phyloP scores from a whole-genome alignment of 2,797 vertebrate species.

The Gallinago stenura region DNA sequence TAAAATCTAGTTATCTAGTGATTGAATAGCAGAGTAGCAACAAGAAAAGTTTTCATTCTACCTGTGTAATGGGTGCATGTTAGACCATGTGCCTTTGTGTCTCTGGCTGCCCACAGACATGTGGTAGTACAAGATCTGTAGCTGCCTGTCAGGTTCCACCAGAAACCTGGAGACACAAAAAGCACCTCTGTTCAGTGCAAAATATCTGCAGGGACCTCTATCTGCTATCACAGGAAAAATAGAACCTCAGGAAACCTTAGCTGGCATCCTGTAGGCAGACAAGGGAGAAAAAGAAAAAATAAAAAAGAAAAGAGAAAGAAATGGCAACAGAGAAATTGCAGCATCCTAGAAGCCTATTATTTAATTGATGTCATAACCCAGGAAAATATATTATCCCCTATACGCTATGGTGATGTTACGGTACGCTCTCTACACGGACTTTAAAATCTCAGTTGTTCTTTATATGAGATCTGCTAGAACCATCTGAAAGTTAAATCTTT shows the following conservation, averaged over 20 bases:
- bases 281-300: neutral
- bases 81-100: neutral
- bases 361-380: conserved; percentile 5
- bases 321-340: neutral
- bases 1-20: neutral
- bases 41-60: neutral
- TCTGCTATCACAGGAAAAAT: neutral
- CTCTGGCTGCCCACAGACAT: neutral
- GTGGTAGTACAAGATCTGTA: neutral
- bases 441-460: neutral
- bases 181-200: neutral
- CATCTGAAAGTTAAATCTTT: conserved; percentile 25
- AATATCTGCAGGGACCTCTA: neutral
- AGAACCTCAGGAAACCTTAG: neutral
- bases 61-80: neutral
- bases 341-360: neutral
- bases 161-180: neutral
- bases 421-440: neutral
- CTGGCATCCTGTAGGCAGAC: neutral
- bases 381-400: neutral
- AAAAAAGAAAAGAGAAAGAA: neutral
- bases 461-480: neutral
- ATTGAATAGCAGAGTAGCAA: neutral
- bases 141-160: neutral
- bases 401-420: neutral